Conservation (phyloP, 2,888 invertebrate genomes). For the Pristionchus mayeri region DNA sequence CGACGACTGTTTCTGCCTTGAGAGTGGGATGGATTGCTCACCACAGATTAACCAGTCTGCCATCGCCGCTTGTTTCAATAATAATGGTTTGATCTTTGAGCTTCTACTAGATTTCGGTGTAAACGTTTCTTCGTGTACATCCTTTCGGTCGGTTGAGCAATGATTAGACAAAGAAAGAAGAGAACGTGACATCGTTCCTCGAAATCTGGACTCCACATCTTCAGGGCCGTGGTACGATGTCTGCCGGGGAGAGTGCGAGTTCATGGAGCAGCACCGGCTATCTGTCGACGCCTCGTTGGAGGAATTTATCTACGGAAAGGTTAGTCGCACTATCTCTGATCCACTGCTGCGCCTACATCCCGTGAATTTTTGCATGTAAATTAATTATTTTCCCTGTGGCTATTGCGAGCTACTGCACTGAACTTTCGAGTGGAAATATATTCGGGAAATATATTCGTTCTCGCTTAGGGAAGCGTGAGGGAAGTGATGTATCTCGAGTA, state of each 20-base stretch:
- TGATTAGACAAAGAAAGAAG: too few species aligned
- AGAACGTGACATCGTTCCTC: too few species aligned
- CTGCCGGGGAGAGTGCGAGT: slow-evolving; percentile 48
- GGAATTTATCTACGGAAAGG: slow-evolving; percentile 64
- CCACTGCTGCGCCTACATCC: too few species aligned
- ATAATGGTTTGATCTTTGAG: not conserved
- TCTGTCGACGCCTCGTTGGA: slow-evolving; percentile 56
- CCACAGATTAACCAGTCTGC: slow-evolving; percentile 5
- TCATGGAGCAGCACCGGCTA: slow-evolving; percentile 52
- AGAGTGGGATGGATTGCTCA: not conserved
- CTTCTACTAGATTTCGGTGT: not conserved
- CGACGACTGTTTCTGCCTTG: not conserved
- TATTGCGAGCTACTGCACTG: too few species aligned
- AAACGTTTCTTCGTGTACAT: not conserved
- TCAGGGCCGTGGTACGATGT: slow-evolving; percentile 57
- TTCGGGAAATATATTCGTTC: not conserved
- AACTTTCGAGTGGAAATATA: too few species aligned
- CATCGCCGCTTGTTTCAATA: not conserved
- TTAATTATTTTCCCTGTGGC: too few species aligned
- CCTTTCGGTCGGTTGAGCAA: too few species aligned
- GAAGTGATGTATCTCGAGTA: slow-evolving; percentile 36
- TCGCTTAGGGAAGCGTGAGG: not conserved
- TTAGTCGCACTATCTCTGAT: slow-evolving; percentile 1
- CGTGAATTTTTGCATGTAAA: too few species aligned
- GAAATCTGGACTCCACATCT: too few species aligned